Evolutionary conservation across 2,797 vertebrate genomes (phyloP).

Genomic region (Sylvilagus floridanus): DNA sequence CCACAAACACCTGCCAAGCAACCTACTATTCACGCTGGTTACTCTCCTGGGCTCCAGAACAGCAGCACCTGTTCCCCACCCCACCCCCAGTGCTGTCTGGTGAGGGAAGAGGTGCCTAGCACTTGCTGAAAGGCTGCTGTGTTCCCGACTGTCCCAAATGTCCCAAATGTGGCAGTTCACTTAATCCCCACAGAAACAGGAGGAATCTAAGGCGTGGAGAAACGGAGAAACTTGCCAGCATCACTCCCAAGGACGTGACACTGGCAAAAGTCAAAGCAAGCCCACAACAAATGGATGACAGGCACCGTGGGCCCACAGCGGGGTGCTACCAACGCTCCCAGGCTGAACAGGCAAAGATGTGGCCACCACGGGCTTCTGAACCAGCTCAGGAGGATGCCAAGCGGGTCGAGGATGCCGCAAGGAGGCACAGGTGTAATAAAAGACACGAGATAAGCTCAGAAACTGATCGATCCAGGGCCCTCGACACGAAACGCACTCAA

Average conservation of each 20-base stretch:
- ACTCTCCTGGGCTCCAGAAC: not conserved
- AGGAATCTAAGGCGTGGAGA: not conserved
- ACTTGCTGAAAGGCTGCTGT: not conserved
- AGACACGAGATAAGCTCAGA: not conserved
- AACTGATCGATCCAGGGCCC: not conserved
- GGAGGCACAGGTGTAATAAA: not conserved
- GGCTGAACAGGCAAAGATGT: not conserved
- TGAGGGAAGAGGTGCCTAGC: not conserved
- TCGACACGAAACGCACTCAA: not conserved
- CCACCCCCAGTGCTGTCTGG: not conserved
- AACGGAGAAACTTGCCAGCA: not conserved
- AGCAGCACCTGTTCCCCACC: not conserved
- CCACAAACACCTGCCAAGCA: constrained; percentile 18
- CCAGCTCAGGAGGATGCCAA: not conserved
- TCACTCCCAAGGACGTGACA: not conserved
- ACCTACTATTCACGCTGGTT: not conserved
- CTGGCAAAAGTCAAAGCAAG: constrained; percentile 24
- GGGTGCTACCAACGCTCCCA: not conserved
- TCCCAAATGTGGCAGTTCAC: not conserved
- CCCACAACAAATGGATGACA: not conserved
- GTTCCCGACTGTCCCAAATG: not conserved
- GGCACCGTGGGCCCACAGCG: not conserved
- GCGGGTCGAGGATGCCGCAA: not conserved
- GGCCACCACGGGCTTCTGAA: constrained; percentile 23
- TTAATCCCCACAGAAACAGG: not conserved